Evolutionary conservation across 2,113 vertebrate genomes (phyloP), one percentile per base, ranked within the genome.

Genomic region (Perccottus glenii): DNA sequence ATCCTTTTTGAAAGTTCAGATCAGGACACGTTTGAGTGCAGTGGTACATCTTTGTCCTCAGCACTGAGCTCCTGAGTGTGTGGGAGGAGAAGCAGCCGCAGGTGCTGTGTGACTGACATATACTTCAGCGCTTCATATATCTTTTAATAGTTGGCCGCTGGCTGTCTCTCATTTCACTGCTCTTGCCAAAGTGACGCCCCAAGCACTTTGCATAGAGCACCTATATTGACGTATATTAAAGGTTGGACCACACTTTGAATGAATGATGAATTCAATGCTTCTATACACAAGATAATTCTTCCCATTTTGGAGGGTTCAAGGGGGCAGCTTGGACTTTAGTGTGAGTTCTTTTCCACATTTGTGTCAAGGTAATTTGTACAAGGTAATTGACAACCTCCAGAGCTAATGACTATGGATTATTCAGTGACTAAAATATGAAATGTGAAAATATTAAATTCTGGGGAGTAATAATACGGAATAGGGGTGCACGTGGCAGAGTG

Each of bases 381-480:
- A 27, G 19, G 9, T 65, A 40, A 72, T 80, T 82, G 63, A 43
- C 68, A 78, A 66, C 55, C 75, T 73, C 56, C 64, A 59, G 16
- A 35, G 64, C 19, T 58, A 67, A 78, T 64, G 3, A 50, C 33
- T 45, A 52, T 52, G 19, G 19, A 57, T 76, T 67, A 50, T 70
- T 75, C 58, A 7, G 46, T 57, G 53, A 71, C 38, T n/a, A 14
- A 33, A 44, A 10, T 56, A 66, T 65, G 51, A 75, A 71, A 60
- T 44, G 27, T 12, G 46, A 55, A 9, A n/a, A n/a, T n/a, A n/a
- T n/a, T n/a, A n/a, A n/a, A 70, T 77, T 77, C 19, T 27, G 19
- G 19, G 19, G 19, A 27, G 19, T 27, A 27, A 27, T 27, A 27
- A 27, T 27, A 27, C 19, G 3, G 3, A 27, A 27, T 27, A 27